A percentile compares a stretch with the other conserved stretches of the same genome.
Evolutionary conservation across 2,888 invertebrate species (phyloP).

Genomic region (Neria commutata): DNA sequence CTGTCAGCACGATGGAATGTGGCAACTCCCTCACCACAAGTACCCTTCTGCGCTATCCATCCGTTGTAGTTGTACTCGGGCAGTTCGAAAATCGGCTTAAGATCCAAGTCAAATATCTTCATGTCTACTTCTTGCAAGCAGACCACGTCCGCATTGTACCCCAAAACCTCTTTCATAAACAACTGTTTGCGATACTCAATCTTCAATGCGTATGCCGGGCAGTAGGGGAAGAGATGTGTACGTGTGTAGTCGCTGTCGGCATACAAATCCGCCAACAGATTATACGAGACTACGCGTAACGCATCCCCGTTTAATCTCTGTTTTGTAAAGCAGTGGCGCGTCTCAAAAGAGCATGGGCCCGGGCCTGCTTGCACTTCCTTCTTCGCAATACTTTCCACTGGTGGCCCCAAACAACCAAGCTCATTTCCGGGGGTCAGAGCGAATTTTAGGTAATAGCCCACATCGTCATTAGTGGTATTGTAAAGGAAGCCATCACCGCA

Average conservation of each 20-base stretch:
- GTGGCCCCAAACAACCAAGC: slow-evolving; percentile 65
- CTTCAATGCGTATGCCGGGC: slow-evolving; percentile 78
- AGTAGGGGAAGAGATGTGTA: slow-evolving; percentile 79
- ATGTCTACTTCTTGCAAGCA: slow-evolving; percentile 93
- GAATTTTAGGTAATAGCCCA: slow-evolving; percentile 71
- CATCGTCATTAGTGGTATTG: slow-evolving; percentile 67
- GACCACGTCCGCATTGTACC: slow-evolving; percentile 89
- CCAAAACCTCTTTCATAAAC: slow-evolving; percentile 76
- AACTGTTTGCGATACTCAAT: slow-evolving; percentile 88
- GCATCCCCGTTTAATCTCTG: slow-evolving; percentile 63
- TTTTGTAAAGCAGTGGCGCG: slow-evolving; percentile 74
- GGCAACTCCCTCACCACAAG: slow-evolving; percentile 79
- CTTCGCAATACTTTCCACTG: slow-evolving; percentile 68
- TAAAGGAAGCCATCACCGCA: slow-evolving; percentile 69
- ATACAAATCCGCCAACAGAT: slow-evolving; percentile 90
- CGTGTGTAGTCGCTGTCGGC: slow-evolving; percentile 82
- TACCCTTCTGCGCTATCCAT: slow-evolving; percentile 74
- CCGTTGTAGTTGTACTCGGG: slow-evolving; percentile 65
- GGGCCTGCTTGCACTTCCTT: slow-evolving; percentile 75
- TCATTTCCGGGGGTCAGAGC: slow-evolving; percentile 65
- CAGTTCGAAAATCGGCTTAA: slow-evolving; percentile 67
- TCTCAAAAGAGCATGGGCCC: slow-evolving; percentile 80
- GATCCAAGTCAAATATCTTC: slow-evolving; percentile 74
- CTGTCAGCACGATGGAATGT: slow-evolving; percentile 75
- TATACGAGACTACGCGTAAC: slow-evolving; percentile 82